Evolutionary conservation across 2,797 vertebrate genomes (phyloP), one percentile per base, ranked within the genome.

Genomic region (Rhynchotus rufescens): DNA sequence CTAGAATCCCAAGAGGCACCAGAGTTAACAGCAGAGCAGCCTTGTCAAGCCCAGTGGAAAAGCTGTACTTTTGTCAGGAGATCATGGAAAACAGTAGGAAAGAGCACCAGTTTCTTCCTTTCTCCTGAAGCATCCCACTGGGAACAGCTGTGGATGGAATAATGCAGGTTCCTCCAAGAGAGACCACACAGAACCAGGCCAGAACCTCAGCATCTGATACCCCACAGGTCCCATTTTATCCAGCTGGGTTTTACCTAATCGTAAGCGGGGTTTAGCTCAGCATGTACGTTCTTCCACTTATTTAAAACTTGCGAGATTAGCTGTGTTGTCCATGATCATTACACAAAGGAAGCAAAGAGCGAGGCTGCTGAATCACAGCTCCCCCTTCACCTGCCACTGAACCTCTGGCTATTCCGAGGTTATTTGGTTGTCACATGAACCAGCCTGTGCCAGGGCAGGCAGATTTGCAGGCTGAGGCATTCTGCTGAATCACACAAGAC

Each of bases 401-500:
- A 84, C 54, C 59, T 66, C 51, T 52, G 30, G 52, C 89, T 59
- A 30, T 17, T 7, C 17, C 2, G 52, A 74, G 52, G 67, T 93
- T 77, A 15, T 36, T 88, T 62, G 21, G 0, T 49, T 60, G 38
- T 28, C 76, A 52, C 45, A 44, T 4, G 38, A 85, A 86, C 44
- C 69, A 72, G 73, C 51, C 76, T 60, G 66, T 0, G 0, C 38
- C 49, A 64, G 28, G 49, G 28, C 21, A 92, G 32, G 60, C 38
- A 65, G 79, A 47, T 71, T 12, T 68, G 69, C 84, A 89, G 78
- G 73, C 86, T 25, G 78, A 72, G 51, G 47, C 62, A 56, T 85
- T 90, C 80, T 95, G 91, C 86, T 94, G 94, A 91, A 90, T 91
- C 94, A 91, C 69, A 23, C 15, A 7, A 62, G 52, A 21, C 68